Conservation (phyloP, 2,888 invertebrate species). For the Sarcophaga subvicina region DNA sequence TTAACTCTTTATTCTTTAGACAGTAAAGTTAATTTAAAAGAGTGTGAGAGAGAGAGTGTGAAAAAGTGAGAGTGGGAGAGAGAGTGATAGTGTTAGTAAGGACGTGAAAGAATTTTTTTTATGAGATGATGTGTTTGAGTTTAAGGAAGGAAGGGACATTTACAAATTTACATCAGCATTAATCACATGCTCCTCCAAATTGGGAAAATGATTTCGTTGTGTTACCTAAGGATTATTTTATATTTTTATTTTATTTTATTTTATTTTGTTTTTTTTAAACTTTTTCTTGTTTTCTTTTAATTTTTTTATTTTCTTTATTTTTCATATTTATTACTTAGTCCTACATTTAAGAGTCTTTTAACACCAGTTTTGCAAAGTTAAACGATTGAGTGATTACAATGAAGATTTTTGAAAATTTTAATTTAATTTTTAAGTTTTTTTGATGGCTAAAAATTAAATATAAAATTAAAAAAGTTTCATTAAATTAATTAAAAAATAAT, state of each 20-base stretch:
- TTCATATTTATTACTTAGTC: slow-evolving; percentile 37
- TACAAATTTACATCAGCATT: slow-evolving; percentile 56
- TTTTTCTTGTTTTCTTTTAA: too few species aligned
- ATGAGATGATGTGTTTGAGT: neutral
- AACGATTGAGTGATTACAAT: too few species aligned
- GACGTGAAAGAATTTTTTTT: too few species aligned
- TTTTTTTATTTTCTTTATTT: neutral
- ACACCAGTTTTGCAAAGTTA: too few species aligned
- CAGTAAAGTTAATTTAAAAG: neutral
- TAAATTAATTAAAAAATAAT: too few species aligned
- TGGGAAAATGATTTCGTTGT: slow-evolving; percentile 69
- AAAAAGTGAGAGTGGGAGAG: neutral
- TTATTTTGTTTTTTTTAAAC: neutral
- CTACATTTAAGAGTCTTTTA: slow-evolving; percentile 18
- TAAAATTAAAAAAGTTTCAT: too few species aligned
- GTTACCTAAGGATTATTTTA: slow-evolving; percentile 68
- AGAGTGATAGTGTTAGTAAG: too few species aligned
- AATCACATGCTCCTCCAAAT: slow-evolving; percentile 56
- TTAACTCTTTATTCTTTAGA: neutral
- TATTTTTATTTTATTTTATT: neutral
- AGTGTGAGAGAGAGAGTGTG: neutral
- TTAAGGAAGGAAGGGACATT: slow-evolving; percentile 44
- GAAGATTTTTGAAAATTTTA: too few species aligned
- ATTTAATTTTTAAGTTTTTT: too few species aligned
- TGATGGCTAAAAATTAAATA: too few species aligned